Evolutionary conservation across 35 echinoderm and acorn worm species (phyloP).

Genomic region (Ophiothrix spiculata): DNA sequence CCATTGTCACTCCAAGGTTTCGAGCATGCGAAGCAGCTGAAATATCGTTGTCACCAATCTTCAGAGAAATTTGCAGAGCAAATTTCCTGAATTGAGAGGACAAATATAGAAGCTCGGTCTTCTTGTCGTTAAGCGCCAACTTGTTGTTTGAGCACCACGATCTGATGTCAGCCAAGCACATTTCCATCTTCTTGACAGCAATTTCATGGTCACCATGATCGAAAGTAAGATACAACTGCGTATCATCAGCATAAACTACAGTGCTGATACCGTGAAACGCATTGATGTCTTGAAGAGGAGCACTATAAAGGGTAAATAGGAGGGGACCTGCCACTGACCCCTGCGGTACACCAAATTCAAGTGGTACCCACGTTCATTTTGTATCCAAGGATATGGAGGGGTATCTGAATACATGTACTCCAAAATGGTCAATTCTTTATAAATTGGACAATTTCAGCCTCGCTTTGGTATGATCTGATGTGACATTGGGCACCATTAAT

Average conservation of each 20-base stretch:
- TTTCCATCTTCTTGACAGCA: neutral
- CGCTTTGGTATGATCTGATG: too few relatives aligned
- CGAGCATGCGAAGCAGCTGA: neutral
- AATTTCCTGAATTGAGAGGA: neutral
- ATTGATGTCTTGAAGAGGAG: constrained; percentile 26
- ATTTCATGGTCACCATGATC: neutral
- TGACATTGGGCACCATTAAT: too few relatives aligned
- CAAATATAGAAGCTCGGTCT: constrained; percentile 12
- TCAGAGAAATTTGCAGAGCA: neutral
- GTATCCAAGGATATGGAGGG: too few relatives aligned
- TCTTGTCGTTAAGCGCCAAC: constrained; percentile 4
- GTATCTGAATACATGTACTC: too few relatives aligned
- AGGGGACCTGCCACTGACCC: constrained; percentile 27
- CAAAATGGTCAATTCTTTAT: too few relatives aligned
- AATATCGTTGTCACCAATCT: neutral
- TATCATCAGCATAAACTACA: constrained; percentile 41
- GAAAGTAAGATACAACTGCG: constrained; percentile 11
- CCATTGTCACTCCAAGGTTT: neutral
- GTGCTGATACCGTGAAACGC: neutral
- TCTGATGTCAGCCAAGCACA: constrained; percentile 2
- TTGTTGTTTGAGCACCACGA: constrained; percentile 11
- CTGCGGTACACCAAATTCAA: constrained; percentile 41
- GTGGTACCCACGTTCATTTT: too few relatives aligned
- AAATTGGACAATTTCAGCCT: too few relatives aligned
- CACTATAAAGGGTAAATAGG: constrained; percentile 23